Evolutionary conservation across 1,140 invertebrate genomes (phyloP).

Genomic region (Stratiolaelaps scimitus): DNA sequence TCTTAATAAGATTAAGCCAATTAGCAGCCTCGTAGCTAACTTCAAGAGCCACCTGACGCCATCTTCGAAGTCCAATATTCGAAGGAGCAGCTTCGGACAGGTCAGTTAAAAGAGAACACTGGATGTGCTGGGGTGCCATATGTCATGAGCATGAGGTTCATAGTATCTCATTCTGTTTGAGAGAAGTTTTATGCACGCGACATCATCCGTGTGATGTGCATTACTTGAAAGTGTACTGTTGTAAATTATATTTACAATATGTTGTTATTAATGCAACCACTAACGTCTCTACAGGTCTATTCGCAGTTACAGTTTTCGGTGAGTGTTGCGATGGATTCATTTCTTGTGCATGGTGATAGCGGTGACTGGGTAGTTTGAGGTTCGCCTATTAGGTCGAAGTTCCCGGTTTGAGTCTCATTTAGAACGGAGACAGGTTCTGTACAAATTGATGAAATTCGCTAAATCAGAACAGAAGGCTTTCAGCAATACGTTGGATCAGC

Average conservation of each 20-base stretch:
- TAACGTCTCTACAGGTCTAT: slow-evolving; percentile 16
- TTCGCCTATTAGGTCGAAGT: no score
- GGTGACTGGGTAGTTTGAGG: no score
- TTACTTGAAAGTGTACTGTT: no score
- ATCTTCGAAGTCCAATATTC: slow-evolving; percentile 34
- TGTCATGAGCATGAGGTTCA: no score
- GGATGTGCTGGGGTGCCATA: slow-evolving; percentile 29
- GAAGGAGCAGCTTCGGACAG: slow-evolving; percentile 33
- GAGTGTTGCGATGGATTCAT: neutral
- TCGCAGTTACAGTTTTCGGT: slow-evolving; percentile 18
- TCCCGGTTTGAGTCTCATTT: no score
- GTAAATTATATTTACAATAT: no score
- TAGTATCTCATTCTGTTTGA: no score
- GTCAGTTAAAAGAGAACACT: slow-evolving; percentile 27
- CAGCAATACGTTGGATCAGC: no score
- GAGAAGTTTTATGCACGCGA: neutral
- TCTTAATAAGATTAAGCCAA: slow-evolving; percentile 72
- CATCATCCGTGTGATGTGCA: neutral
- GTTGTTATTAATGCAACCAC: no score
- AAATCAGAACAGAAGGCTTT: no score
- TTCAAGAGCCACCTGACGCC: slow-evolving; percentile 30
- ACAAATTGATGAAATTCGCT: no score
- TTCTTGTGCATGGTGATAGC: neutral
- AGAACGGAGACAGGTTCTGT: no score
- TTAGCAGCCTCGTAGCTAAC: slow-evolving; percentile 42